Evolutionary conservation across 1,140 invertebrate genomes (phyloP).

Genomic region (Acarapis woodi): DNA sequence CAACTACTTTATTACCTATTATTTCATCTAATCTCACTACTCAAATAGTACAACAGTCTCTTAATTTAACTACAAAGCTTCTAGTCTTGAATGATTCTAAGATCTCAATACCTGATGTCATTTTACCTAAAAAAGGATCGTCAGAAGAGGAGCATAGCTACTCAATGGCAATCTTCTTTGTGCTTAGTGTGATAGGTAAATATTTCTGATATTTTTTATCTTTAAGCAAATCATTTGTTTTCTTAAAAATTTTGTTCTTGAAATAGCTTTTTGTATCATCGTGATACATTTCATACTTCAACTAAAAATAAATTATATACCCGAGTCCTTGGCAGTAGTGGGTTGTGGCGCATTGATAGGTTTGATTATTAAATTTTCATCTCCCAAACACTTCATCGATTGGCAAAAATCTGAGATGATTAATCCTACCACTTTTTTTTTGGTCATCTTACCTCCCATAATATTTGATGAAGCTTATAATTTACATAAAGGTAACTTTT

Average conservation of each 20-base stretch:
- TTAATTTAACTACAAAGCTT: too few species aligned
- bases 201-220: not conserved
- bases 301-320: conserved; percentile 81
- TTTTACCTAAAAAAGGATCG: conserved; percentile 50
- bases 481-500: conserved; percentile 90
- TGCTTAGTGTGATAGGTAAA: conserved; percentile 48
- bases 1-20: too few species aligned
- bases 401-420: conserved; percentile 90
- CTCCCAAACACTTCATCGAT: conserved; percentile 50
- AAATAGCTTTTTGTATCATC: conserved; percentile 50
- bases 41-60: too few species aligned
- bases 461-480: conserved; percentile 98
- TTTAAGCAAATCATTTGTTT: not conserved
- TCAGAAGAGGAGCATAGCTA: conserved; percentile 83
- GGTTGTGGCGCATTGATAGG: conserved; percentile 70
- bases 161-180: conserved; percentile 87
- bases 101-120: conserved; percentile 24
- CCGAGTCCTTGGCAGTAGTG: conserved; percentile 89
- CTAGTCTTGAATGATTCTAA: too few species aligned
- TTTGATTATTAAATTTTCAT: conserved; percentile 61
- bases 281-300: conserved; percentile 78
- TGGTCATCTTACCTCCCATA: conserved; percentile 84
- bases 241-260: conserved; percentile 9
- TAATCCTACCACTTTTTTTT: conserved; percentile 83
- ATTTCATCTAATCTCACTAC: too few species aligned